Evolutionary conservation across 2,113 vertebrate genomes (phyloP).

Genomic region (Oncorhynchus tshawytscha): DNA sequence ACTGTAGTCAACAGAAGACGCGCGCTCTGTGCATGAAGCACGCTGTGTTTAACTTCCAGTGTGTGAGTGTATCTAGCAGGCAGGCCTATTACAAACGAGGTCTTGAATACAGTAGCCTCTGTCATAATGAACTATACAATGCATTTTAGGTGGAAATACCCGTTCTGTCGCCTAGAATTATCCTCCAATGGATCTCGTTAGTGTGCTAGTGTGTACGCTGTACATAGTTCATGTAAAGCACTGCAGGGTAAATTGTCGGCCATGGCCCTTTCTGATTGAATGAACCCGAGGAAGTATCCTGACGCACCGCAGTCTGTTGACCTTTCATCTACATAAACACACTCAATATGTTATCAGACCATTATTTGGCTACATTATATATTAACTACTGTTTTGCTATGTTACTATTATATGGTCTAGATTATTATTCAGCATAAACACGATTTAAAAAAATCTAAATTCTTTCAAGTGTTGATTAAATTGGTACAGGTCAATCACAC

Average conservation of each 20-base stretch:
- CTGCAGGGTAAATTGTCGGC: slow-evolving; percentile 36
- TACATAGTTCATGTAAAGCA: slow-evolving; percentile 37
- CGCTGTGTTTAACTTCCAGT: neutral
- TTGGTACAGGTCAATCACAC: no score
- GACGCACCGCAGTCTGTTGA: slow-evolving; percentile 38
- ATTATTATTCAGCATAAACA: no score
- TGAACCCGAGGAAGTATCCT: slow-evolving; percentile 50
- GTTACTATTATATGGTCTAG: neutral
- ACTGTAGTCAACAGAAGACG: neutral
- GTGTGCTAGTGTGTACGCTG: slow-evolving; percentile 20
- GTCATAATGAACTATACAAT: neutral
- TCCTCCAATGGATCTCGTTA: slow-evolving; percentile 34
- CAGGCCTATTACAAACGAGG: neutral
- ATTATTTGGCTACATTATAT: neutral
- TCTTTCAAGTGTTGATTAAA: no score
- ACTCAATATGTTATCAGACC: neutral
- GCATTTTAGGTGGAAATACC: slow-evolving; percentile 25
- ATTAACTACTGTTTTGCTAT: neutral
- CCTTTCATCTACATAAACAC: slow-evolving; percentile 32
- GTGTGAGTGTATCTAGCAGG: neutral
- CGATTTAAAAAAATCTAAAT: no score
- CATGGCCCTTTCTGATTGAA: slow-evolving; percentile 38
- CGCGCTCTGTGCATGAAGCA: neutral
- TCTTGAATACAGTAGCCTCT: no score
- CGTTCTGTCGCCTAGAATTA: slow-evolving; percentile 14